Percentiles rank a stretch among this genome's conserved stretches.
These are phyloP conservation scores for Genyomyrus donnyi DNA, from an alignment of 2,113 vertebrate species.

Conservation along the genomic window DNA sequence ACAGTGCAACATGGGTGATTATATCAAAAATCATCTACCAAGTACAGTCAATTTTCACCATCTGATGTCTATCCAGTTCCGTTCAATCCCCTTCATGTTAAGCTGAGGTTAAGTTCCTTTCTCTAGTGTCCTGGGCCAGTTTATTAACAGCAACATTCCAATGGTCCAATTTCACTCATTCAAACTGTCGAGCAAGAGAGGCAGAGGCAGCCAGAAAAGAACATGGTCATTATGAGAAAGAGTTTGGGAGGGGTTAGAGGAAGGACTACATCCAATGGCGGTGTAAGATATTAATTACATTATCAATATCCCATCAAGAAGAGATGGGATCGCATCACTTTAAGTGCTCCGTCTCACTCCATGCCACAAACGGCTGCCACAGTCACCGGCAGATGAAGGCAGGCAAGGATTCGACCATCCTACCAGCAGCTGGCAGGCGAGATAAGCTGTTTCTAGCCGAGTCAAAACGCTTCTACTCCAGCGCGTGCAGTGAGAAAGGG, in stretches of 20 bases:
- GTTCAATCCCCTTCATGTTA: background rate
- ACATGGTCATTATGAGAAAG: background rate
- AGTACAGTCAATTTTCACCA: background rate
- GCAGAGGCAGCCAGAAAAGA: background rate
- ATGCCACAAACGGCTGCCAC: background rate
- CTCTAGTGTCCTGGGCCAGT: background rate
- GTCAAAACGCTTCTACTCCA: background rate
- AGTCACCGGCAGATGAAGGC: background rate
- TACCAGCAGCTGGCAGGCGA: background rate
- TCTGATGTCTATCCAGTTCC: background rate
- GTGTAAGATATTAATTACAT: background rate
- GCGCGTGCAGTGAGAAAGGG: background rate
- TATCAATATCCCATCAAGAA: background rate
- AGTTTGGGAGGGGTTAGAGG: background rate
- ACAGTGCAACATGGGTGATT: background rate
- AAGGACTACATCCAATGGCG: background rate
- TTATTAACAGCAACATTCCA: background rate
- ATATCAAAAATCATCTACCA: background rate
- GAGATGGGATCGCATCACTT: background rate
- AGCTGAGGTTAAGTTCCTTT: background rate
- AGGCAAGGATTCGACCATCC: background rate
- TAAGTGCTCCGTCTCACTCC: background rate
- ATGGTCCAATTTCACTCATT: background rate
- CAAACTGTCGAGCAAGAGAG: background rate
- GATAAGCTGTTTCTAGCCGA: constrained; percentile 1